A percentile compares a stretch with the other conserved stretches of the same genome.
Conservation (phyloP, 2,113 vertebrate genomes). For the Salminus brasiliensis region DNA sequence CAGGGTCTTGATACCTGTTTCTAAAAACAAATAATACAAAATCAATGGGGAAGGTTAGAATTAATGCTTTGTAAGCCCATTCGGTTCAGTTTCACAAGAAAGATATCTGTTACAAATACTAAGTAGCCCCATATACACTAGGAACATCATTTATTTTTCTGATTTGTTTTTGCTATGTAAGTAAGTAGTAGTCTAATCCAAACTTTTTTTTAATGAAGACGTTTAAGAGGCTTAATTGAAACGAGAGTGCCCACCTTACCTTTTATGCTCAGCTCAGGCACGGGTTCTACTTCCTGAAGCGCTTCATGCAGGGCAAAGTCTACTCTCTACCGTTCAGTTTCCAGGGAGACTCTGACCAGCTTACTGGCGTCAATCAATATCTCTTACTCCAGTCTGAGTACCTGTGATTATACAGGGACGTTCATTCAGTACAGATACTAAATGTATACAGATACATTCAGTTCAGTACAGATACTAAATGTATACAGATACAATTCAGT, state of each 20-base stretch:
- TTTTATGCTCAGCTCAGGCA: background rate
- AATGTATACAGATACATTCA: no score
- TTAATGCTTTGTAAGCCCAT: background rate
- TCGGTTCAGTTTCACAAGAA: background rate
- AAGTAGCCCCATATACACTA: background rate
- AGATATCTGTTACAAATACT: background rate
- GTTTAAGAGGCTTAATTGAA: background rate
- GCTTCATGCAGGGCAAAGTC: constrained; percentile 47
- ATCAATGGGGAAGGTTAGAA: background rate
- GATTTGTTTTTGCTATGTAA: background rate
- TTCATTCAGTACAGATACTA: background rate
- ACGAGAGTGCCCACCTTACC: constrained; percentile 9
- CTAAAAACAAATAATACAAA: background rate
- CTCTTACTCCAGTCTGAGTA: background rate
- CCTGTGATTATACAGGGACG: background rate
- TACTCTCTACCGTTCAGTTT: constrained; percentile 55
- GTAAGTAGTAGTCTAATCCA: background rate
- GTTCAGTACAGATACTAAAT: no score
- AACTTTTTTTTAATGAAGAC: background rate
- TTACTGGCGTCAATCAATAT: constrained; percentile 40
- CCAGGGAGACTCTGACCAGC: constrained; percentile 64
- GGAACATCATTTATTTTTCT: background rate
- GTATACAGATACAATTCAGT: no score
- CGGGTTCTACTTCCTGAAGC: constrained; percentile 35
- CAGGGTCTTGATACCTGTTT: background rate